These are phyloP conservation scores for Mustela lutreola DNA, from an alignment of 2,113 vertebrate species.

Conservation along the genomic window DNA sequence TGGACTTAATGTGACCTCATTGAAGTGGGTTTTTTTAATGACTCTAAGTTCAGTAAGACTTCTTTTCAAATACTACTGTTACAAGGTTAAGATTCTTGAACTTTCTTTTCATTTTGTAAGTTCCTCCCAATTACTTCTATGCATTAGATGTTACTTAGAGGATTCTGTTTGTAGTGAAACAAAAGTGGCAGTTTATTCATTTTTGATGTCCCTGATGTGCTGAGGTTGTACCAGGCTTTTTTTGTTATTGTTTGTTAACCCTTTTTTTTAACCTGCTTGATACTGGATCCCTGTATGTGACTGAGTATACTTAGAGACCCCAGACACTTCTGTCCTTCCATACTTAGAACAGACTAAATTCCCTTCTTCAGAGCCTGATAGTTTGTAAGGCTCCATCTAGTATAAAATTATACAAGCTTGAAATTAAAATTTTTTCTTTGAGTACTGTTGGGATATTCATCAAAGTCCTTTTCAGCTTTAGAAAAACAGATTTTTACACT, in stretches of 20 bases:
- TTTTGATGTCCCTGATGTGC: not conserved
- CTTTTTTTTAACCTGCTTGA: not conserved
- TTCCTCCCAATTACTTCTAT: not conserved
- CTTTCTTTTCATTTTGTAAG: conserved; percentile 47
- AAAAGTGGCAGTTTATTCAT: conserved; percentile 8
- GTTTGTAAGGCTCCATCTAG: conserved; percentile 22
- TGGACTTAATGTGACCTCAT: not conserved
- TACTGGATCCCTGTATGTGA: not conserved
- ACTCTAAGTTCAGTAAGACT: conserved; percentile 40
- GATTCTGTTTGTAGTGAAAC: conserved; percentile 21
- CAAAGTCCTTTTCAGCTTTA: conserved; percentile 51
- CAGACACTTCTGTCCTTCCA: not conserved
- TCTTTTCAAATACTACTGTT: not conserved
- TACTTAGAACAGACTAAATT: conserved; percentile 36
- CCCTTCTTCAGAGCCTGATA: conserved; percentile 5
- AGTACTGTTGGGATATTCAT: conserved; percentile 13
- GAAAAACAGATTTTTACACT: conserved; percentile 49
- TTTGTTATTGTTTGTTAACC: not conserved
- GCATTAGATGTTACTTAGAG: not conserved
- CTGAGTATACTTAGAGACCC: not conserved
- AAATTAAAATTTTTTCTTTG: conserved; percentile 51
- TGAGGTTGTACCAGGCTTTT: not conserved
- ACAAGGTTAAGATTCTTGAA: not conserved
- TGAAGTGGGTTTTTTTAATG: conserved; percentile 44
- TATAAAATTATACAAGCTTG: conserved; percentile 36